These are phyloP conservation scores for Laticauda laticaudata DNA, from an alignment of 2,113 vertebrate species.

Conservation along the genomic window DNA sequence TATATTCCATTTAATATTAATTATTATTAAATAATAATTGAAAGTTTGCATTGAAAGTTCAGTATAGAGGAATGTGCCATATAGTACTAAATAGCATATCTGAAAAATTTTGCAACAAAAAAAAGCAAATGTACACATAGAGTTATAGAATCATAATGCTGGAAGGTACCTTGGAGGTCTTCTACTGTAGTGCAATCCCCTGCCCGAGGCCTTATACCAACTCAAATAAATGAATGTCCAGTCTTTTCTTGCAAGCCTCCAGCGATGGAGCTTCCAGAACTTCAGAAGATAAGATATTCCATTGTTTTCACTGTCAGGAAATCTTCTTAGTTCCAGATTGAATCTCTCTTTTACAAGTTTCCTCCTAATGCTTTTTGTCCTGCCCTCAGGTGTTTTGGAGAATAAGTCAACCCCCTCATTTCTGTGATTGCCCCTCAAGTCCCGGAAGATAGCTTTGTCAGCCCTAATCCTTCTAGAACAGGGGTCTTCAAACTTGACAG, in stretches of 20 bases:
- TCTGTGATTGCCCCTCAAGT: background rate
- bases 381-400: background rate
- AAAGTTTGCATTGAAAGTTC: background rate
- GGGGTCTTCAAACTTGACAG: too few relatives aligned
- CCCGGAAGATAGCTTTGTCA: background rate
- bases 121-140: background rate
- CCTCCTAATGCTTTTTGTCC: too few relatives aligned
- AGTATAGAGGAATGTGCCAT: background rate
- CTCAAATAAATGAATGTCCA: too few relatives aligned
- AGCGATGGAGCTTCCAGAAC: too few relatives aligned
- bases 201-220: too few relatives aligned
- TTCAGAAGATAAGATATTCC: too few relatives aligned
- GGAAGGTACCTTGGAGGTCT: background rate
- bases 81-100: background rate
- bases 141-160: background rate
- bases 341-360: too few relatives aligned
- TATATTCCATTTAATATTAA: background rate
- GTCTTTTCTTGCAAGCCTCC: too few relatives aligned
- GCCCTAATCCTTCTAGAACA: background rate
- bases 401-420: background rate
- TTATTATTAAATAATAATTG: too few relatives aligned
- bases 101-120: background rate
- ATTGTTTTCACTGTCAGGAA: too few relatives aligned
- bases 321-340: too few relatives aligned
- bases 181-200: too few relatives aligned